Percentiles rank a stretch among this genome's conserved stretches.
These are phyloP conservation scores for Drosophila mimica DNA, from an alignment of 2,888 invertebrate species.

Conservation along the genomic window DNA sequence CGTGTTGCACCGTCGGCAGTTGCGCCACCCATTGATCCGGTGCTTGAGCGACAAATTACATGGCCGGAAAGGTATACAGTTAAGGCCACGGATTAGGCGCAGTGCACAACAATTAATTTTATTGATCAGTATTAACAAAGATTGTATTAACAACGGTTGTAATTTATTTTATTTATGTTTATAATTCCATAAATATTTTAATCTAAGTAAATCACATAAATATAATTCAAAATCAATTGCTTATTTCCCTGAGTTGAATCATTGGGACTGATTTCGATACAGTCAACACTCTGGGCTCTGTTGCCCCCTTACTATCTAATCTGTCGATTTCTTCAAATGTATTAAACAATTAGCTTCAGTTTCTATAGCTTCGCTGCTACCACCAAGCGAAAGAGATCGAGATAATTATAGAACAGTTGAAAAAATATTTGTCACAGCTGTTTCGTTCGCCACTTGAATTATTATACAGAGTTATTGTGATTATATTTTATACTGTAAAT, in stretches of 20 bases:
- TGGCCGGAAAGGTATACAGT: conserved; percentile 59
- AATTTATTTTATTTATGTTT: conserved; percentile 77
- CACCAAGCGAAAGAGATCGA: background rate
- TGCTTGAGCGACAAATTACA: conserved; percentile 61
- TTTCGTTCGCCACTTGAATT: conserved; percentile 12
- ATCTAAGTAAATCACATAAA: conserved; percentile 60
- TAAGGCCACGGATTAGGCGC: conserved; percentile 50
- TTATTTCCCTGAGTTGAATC: conserved; percentile 27
- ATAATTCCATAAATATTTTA: conserved; percentile 61
- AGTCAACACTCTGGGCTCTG: conserved; percentile 8
- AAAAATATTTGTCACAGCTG: conserved; percentile 54
- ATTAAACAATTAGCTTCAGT: conserved; percentile 10
- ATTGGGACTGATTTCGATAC: conserved; percentile 30
- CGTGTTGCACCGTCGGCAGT: conserved; percentile 16
- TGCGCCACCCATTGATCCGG: conserved; percentile 62
- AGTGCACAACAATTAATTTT: conserved; percentile 44
- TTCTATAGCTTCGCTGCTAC: background rate
- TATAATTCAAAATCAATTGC: conserved; percentile 47
- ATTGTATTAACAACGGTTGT: conserved; percentile 56
- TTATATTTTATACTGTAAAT: conserved; percentile 1
- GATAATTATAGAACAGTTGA: background rate
- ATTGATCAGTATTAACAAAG: conserved; percentile 74
- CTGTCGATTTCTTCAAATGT: conserved; percentile 31
- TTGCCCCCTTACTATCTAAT: conserved; percentile 32
- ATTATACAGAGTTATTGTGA: conserved; percentile 3